These are phyloP conservation scores for Python bivittatus DNA, from an alignment of 2,113 vertebrate species.

Conservation along the genomic window DNA sequence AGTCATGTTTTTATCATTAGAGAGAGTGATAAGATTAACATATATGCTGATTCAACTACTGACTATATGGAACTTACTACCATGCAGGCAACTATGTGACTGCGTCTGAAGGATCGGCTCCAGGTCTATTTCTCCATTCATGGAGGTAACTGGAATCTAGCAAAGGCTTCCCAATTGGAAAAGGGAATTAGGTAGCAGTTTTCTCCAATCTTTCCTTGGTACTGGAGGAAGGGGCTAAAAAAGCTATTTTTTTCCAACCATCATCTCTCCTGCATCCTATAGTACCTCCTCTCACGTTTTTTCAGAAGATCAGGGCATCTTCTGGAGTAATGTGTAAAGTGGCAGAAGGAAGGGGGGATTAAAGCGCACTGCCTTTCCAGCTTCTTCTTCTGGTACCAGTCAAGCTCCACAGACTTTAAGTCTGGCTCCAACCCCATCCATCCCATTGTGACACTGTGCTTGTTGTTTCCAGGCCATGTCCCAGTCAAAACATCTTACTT, in stretches of 20 bases:
- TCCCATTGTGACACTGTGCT: neutral
- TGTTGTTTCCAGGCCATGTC: neutral
- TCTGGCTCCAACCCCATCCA: too few relatives aligned
- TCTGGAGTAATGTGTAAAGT: neutral
- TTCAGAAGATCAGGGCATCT: neutral
- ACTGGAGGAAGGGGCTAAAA: too few relatives aligned
- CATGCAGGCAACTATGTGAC: neutral
- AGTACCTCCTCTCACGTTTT: neutral
- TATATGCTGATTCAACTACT: neutral
- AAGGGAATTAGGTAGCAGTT: neutral
- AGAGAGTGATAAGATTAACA: neutral
- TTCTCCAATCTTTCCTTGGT: too few relatives aligned
- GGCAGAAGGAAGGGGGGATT: neutral
- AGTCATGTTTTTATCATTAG: neutral
- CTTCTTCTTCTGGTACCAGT: too few relatives aligned
- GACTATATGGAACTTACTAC: neutral
- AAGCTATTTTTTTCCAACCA: neutral
- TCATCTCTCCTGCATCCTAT: neutral
- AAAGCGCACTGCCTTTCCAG: neutral
- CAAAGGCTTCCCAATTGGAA: neutral
- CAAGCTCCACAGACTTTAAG: neutral
- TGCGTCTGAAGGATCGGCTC: neutral
- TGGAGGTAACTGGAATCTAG: neutral
- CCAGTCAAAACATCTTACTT: constrained; percentile 74
- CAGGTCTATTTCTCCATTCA: neutral